Conservation (phyloP, 1,140 invertebrate genomes). For the Diachasma alloeum region DNA sequence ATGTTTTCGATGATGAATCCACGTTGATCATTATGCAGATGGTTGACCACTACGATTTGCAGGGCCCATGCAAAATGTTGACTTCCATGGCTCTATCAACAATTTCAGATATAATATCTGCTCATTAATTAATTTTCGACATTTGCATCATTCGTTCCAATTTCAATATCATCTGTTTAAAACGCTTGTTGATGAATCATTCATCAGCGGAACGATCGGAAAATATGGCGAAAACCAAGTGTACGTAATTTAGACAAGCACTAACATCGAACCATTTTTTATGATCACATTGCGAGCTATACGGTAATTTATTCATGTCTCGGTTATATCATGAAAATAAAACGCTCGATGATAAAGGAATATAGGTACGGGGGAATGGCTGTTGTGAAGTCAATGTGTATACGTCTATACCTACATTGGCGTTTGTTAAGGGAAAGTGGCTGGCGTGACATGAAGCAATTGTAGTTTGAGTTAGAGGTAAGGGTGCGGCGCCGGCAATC, state of each 20-base stretch:
- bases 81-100: neutral
- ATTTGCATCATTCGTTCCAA: too few relatives aligned
- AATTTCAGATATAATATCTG: neutral
- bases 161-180: too few relatives aligned
- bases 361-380: neutral
- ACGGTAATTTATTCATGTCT: neutral
- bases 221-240: too few relatives aligned
- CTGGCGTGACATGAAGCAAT: constrained; percentile 43
- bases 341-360: constrained; percentile 13
- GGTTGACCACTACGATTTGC: neutral
- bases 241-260: neutral
- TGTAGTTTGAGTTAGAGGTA: constrained; percentile 36
- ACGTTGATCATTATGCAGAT: neutral
- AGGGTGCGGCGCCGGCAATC: constrained; percentile 32
- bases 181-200: too few relatives aligned
- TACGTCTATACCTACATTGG: neutral
- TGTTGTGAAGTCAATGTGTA: neutral
- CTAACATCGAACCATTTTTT: neutral
- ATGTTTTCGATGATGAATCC: neutral
- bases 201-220: too few relatives aligned
- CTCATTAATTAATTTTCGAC: neutral
- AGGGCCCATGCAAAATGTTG: neutral
- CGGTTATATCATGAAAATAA: neutral
- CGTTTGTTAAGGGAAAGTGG: constrained; percentile 20
- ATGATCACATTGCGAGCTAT: neutral